Conservation (phyloP, 2,113 vertebrate genomes). For the Urocitellus parryii region DNA sequence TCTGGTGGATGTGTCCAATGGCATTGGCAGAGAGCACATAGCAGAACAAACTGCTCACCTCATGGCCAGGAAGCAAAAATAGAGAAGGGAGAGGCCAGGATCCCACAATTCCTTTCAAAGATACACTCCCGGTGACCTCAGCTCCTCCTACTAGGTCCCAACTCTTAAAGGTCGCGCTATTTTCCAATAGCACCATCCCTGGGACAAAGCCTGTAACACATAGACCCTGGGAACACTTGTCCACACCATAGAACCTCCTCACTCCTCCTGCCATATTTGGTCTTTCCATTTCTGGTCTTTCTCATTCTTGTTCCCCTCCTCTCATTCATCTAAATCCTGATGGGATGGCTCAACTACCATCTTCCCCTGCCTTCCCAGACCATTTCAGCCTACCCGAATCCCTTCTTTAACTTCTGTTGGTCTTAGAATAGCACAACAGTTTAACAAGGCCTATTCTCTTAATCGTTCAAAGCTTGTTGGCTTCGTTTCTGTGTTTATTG, state of each 20-base stretch:
- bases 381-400: too few relatives aligned
- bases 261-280: background rate
- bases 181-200: background rate
- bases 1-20: rapidly evolving
- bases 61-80: background rate
- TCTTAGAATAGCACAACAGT: background rate
- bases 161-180: background rate
- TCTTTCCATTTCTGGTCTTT: background rate
- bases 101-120: background rate
- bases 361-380: background rate
- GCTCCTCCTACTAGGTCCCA: too few relatives aligned
- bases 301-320: background rate
- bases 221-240: too few relatives aligned
- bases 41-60: background rate
- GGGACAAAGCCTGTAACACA: background rate
- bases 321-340: background rate
- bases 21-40: background rate
- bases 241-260: background rate
- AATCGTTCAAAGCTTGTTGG: background rate
- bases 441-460: background rate
- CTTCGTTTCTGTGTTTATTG: background rate
- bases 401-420: background rate
- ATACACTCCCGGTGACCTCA: background rate
- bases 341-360: background rate
- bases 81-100: background rate